Conservation (phyloP, 2,113 vertebrate genomes). For the Abramis brama region DNA sequence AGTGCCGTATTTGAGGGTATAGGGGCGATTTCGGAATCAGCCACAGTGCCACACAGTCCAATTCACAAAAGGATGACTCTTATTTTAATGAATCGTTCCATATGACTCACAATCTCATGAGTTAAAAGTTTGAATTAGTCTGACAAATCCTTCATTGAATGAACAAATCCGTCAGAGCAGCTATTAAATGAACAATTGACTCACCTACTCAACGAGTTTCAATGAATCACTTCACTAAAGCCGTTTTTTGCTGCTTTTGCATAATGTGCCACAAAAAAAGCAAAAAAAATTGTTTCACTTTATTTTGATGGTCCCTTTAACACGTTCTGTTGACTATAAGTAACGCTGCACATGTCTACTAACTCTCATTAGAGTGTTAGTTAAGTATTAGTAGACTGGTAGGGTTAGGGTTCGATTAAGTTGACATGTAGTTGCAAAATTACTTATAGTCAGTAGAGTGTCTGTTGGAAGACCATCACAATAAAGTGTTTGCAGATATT, state of each 20-base stretch:
- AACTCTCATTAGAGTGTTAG: no score
- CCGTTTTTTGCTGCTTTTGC: neutral
- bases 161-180: neutral
- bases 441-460: no score
- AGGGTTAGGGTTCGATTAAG: no score
- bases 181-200: neutral
- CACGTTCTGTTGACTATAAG: no score
- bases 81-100: neutral
- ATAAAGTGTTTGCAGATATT: no score
- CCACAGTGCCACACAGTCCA: neutral
- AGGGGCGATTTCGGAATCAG: neutral
- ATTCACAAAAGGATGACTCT: neutral
- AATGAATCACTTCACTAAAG: neutral
- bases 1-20: no score
- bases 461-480: no score
- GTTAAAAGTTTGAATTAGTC: neutral
- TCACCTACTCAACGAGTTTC: neutral
- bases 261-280: neutral
- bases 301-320: no score
- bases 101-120: neutral
- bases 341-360: no score
- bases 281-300: no score
- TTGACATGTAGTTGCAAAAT: no score
- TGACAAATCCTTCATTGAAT: neutral
- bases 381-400: no score